Evolutionary conservation across 2,888 invertebrate species (phyloP).

Genomic region (Leptopterna dolabrata): DNA sequence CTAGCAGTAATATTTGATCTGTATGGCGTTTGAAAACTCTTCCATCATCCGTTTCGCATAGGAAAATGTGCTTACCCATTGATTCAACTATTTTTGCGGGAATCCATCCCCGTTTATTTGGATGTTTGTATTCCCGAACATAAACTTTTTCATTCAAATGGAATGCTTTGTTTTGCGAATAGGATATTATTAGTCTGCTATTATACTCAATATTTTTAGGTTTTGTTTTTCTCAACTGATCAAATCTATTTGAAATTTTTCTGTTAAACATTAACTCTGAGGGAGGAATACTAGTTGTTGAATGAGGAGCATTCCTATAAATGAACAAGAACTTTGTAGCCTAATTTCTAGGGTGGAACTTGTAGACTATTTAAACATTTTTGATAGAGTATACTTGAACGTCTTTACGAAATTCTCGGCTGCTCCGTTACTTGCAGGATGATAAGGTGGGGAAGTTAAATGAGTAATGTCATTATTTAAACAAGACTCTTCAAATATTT

Average conservation of each 20-base stretch:
- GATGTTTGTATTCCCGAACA: too few relatives aligned
- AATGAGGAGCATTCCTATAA: background rate
- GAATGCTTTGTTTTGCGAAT: background rate
- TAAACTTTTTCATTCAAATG: too few relatives aligned
- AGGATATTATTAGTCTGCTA: background rate
- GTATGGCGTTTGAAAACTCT: background rate
- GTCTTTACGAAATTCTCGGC: too few relatives aligned
- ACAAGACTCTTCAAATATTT: background rate
- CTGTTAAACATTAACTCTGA: background rate
- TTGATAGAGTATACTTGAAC: background rate
- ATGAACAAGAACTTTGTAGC: background rate
- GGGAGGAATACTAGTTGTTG: background rate
- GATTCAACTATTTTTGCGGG: too few relatives aligned
- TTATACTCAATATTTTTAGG: background rate
- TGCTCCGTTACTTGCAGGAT: too few relatives aligned
- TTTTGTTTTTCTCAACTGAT: background rate
- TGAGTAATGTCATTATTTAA: background rate
- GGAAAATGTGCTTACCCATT: too few relatives aligned
- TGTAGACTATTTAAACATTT: background rate
- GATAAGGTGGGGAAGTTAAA: background rate
- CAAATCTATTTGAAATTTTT: background rate
- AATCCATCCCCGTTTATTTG: too few relatives aligned
- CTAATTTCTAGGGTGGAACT: background rate
- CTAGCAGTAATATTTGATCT: background rate
- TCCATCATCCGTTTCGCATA: background rate